Base-by-base conservation (phyloP, 2,113 vertebrate species). In the Anoura caudifer region DNA sequence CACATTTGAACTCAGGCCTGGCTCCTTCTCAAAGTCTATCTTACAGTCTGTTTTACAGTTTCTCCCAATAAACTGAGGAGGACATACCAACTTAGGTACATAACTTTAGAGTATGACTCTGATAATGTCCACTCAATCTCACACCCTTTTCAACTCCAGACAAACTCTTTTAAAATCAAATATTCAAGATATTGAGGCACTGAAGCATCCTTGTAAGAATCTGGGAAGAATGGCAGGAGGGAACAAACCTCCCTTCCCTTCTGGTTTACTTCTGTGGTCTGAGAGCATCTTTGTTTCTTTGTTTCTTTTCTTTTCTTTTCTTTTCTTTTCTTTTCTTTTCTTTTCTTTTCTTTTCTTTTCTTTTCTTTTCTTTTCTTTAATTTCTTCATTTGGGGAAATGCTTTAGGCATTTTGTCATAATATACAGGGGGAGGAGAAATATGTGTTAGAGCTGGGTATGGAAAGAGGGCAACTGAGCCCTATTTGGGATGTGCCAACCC, bases 391-490 rank as follows among this genome's bases (percentile, higher is more conserved):
- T 33, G 72, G 87, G 76, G 56, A 86, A 96, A 86, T 61, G 5
- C 43, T 95, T 59, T 80, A 15, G 91, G 67, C 36, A 86, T 38
- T 9, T 1, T 26, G 3, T 94, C 87, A 47, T 24, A 83, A 87
- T 67, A 61, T 3, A 3, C 56, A 3, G 1, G 56, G 87, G 41
- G 80, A n/a, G 72, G 85, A 97, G 73, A 15, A 79, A 73, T 75
- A 45, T 76, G 87, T 91, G 96, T 97, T 97, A 97, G 97, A 96
- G 65, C 13, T 36, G 4, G 1, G n/a, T 36, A 47, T 65, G 6
- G 0, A 77, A 70, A 76, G 91, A 69, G 85, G 85, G 81, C 0
- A 26, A 0, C 80, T 56, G 11, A 22, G 28, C 77, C 6, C 45
- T 67, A 13, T 75, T 72, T 26, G 24, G 54, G 9, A 88, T 72